Conservation (phyloP, 2,113 vertebrate genomes). For the Okapia johnstoni region DNA sequence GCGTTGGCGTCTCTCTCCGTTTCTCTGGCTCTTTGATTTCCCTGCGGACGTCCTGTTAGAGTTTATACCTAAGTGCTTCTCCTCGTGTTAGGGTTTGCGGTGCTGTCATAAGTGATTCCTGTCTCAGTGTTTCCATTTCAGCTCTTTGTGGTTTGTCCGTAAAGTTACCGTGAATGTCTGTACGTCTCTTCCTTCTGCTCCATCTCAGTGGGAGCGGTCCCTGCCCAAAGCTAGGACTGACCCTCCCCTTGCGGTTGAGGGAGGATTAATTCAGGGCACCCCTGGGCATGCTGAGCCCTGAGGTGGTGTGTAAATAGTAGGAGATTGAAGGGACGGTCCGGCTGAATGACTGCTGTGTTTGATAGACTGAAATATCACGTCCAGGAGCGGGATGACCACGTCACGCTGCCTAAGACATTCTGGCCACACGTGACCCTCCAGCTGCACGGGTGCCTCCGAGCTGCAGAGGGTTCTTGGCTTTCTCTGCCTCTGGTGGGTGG, state of each 20-base stretch:
- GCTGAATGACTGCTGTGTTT: background rate
- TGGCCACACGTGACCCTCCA: rapidly evolving
- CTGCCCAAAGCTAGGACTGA: background rate
- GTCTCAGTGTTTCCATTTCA: rapidly evolving
- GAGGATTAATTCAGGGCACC: no score
- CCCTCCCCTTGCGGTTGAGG: background rate
- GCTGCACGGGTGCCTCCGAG: background rate
- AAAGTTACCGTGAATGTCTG: background rate
- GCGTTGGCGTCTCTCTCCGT: background rate
- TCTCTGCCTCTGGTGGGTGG: background rate
- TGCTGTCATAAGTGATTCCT: background rate
- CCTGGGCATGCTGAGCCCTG: rapidly evolving
- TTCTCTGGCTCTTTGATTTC: background rate
- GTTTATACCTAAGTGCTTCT: background rate
- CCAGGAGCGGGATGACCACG: rapidly evolving
- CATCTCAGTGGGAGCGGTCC: background rate
- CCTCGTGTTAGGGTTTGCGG: background rate
- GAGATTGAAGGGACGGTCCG: background rate
- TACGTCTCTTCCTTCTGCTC: background rate
- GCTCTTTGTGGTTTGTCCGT: background rate
- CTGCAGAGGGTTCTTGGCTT: background rate
- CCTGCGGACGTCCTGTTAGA: background rate
- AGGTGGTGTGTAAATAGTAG: background rate
- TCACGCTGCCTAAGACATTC: rapidly evolving
- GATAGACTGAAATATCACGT: no score